These are phyloP conservation scores for Poeciliopsis presidionis DNA, from an alignment of 2,797 vertebrate species.

Conservation along the genomic window DNA sequence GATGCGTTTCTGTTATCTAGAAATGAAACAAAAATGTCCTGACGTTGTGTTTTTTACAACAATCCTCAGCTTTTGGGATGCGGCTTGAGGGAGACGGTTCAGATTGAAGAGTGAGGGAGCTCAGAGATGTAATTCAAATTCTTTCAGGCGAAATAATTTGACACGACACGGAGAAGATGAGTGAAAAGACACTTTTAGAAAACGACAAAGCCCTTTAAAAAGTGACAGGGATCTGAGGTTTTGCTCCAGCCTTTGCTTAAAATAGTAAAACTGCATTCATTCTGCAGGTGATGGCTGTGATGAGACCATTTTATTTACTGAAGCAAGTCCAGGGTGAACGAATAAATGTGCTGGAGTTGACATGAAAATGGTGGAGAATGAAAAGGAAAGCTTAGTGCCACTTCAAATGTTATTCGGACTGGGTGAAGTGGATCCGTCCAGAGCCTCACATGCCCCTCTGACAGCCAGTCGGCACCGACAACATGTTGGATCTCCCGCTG, in stretches of 20 bases:
- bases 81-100: neutral
- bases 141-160: neutral
- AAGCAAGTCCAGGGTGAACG: neutral
- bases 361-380: neutral
- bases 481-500: conserved; percentile 24
- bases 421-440: conserved; percentile 7
- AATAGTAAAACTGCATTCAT: neutral
- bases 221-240: neutral
- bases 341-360: neutral
- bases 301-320: neutral
- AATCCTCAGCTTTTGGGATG: neutral
- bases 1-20: neutral
- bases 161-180: neutral
- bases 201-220: neutral
- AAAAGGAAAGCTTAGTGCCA: conserved; percentile 1
- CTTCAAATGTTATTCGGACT: conserved; percentile 16
- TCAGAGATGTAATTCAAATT: neutral
- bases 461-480: conserved; percentile 1
- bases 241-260: neutral
- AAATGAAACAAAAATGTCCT: neutral
- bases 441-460: neutral
- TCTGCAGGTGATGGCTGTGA: neutral
- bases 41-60: neutral
- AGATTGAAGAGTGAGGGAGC: neutral
- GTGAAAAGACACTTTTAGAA: neutral